Evolutionary conservation across 2,888 invertebrate species (phyloP), one percentile per base, ranked within the genome.

Genomic region (Hirtodrosophila duncani): DNA sequence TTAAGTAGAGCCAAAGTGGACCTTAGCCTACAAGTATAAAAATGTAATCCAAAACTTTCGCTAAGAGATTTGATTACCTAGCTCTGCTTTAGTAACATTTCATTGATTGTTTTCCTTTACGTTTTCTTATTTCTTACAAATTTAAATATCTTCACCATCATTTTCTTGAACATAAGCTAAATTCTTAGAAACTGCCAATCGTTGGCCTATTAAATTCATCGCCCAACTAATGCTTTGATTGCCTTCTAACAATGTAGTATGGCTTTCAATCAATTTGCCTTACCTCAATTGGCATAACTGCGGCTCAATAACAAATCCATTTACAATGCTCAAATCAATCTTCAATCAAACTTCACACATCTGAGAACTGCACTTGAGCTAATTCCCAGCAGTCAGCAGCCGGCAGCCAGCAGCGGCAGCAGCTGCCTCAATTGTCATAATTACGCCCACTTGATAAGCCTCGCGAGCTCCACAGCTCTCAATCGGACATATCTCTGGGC

Each of bases 281-380:
- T 53, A 58, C 38, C 71, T 46, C 72, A 53, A 75, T 75, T 41
- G 31, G 26, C 42, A 10, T 24, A 34, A 49, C 30, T 37, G 52
- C 21, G 34, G 26, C 44, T 55, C 78, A 80, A 72, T 77, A 72
- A 50, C 72, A 72, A 65, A 72, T 69, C 74, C 49, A 72, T 72
- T 72, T n/a, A n/a, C n/a, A n/a, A 78, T 38, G 58, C 30, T 42
- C 36, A 42, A 56, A 68, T 62, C 65, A 50, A 48, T 30, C 44
- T 23, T 50, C 53, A 53, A 48, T 66, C 59, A 49, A 51, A 38
- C 46, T 52, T 67, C 68, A 79, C 75, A 78, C 71, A 67, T 59
- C 61, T 48, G 55, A 43, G 42, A 33, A 16, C 43, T 71, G 79
- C 80, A 75, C 79, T 79, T 75, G 81, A 75, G 68, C 72, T 60